phyloP scores from a whole-genome alignment of 2,797 vertebrate species.

The Oryzias sinensis region DNA sequence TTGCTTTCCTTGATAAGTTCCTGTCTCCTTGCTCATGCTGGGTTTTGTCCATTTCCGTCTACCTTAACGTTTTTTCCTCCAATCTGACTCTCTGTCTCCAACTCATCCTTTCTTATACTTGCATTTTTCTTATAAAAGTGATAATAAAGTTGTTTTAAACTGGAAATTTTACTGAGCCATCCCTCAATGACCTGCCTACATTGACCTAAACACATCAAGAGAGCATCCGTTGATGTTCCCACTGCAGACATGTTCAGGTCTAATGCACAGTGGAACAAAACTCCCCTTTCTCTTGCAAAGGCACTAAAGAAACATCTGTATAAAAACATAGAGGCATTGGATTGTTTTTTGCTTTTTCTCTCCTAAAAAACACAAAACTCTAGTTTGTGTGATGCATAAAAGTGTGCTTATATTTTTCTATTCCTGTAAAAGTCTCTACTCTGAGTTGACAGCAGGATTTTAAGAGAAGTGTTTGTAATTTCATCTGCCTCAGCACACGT shows the following conservation, averaged over 20 bases:
- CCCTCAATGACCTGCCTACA: conserved; percentile 26
- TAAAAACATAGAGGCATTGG: background rate
- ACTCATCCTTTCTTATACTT: conserved; percentile 4
- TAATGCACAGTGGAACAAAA: conserved; percentile 29
- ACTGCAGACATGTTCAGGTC: conserved; percentile 56
- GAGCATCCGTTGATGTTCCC: conserved; percentile 43
- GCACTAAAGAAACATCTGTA: conserved; percentile 17
- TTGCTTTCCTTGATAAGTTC: conserved; percentile 15
- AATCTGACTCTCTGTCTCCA: background rate
- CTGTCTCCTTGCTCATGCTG: background rate
- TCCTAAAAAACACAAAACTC: background rate
- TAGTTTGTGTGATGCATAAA: no score
- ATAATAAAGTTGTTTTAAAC: conserved; percentile 37
- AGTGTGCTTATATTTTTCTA: no score
- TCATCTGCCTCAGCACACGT: no score
- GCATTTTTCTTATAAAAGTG: conserved; percentile 29
- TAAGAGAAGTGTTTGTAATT: no score
- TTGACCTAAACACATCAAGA: conserved; percentile 18
- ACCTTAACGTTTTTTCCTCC: background rate
- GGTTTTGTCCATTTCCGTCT: conserved; percentile 5
- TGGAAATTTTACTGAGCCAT: conserved; percentile 33
- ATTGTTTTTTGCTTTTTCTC: background rate
- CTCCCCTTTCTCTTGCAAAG: conserved; percentile 13
- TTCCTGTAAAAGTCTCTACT: no score
- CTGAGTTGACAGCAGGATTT: no score